Percentiles rank a stretch among this genome's conserved stretches.
These are phyloP conservation scores for Rafetus swinhoei DNA, from an alignment of 2,113 vertebrate genomes.

Conservation along the genomic window DNA sequence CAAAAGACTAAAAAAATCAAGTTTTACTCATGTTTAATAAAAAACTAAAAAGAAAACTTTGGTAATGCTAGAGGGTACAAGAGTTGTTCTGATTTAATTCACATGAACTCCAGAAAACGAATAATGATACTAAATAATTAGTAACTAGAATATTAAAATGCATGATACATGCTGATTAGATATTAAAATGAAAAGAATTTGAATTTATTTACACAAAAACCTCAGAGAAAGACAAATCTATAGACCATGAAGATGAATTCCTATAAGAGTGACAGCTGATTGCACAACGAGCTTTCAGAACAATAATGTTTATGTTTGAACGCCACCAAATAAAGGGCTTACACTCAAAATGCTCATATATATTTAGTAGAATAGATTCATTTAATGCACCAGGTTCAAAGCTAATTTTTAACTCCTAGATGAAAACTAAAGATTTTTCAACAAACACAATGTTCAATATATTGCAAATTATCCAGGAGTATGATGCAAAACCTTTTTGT, in stretches of 20 bases:
- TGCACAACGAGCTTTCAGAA: conserved; percentile 42
- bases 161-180: conserved; percentile 67
- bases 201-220: conserved; percentile 50
- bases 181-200: conserved; percentile 57
- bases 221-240: conserved; percentile 34
- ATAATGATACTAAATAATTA: conserved; percentile 59
- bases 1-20: conserved; percentile 1
- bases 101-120: conserved; percentile 45
- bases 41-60: conserved; percentile 1
- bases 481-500: conserved; percentile 50
- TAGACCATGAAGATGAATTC: conserved; percentile 61
- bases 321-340: conserved; percentile 41
- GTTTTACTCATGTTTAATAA: neutral
- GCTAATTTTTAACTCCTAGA: conserved; percentile 51
- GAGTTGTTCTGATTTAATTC: conserved; percentile 38
- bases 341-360: neutral
- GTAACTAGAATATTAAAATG: conserved; percentile 61
- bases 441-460: conserved; percentile 48
- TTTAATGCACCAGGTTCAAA: conserved; percentile 25
- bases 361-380: conserved; percentile 14
- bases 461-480: conserved; percentile 56
- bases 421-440: conserved; percentile 45
- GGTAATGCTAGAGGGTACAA: conserved; percentile 7
- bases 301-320: conserved; percentile 51
- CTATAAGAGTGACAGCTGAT: conserved; percentile 38